Evolutionary conservation across 2,797 vertebrate genomes (phyloP).

Genomic region (Champsocephalus gunnari): DNA sequence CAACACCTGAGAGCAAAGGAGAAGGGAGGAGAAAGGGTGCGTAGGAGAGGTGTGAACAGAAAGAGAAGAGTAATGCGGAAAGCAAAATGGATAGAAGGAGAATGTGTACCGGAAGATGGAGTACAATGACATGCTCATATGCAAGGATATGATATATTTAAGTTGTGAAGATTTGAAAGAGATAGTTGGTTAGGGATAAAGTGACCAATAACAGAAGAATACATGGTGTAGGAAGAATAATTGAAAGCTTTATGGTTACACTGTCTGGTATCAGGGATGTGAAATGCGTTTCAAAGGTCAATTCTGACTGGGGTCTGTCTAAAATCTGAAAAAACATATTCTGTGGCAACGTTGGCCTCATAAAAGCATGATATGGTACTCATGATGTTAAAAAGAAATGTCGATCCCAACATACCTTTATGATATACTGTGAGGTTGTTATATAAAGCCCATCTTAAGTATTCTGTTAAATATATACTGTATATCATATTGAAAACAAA

Average conservation of each 20-base stretch:
- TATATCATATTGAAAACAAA: constrained; percentile 7
- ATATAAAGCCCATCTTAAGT: too few species aligned
- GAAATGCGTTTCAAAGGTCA: neutral
- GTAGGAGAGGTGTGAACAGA: constrained; percentile 17
- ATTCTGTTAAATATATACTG: too few species aligned
- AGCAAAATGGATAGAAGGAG: constrained; percentile 19
- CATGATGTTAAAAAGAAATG: too few species aligned
- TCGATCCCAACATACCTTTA: too few species aligned
- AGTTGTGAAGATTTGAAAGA: constrained; percentile 18
- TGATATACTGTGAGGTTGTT: too few species aligned
- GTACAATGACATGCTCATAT: constrained; percentile 12
- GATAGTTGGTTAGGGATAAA: neutral
- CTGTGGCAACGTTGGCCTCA: too few species aligned
- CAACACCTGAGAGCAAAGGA: constrained; percentile 67
- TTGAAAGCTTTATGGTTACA: neutral
- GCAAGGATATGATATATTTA: constrained; percentile 6
- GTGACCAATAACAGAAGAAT: neutral
- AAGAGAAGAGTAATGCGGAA: constrained; percentile 20
- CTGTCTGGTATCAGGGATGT: constrained; percentile 2
- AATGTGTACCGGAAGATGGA: constrained; percentile 10
- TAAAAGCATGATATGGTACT: too few species aligned
- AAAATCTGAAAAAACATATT: too few species aligned
- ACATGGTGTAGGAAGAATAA: constrained; percentile 2
- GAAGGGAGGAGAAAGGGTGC: constrained; percentile 33
- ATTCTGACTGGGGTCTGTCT: too few species aligned